Conservation (phyloP, 2,888 invertebrate genomes). For the Noctua comes region DNA sequence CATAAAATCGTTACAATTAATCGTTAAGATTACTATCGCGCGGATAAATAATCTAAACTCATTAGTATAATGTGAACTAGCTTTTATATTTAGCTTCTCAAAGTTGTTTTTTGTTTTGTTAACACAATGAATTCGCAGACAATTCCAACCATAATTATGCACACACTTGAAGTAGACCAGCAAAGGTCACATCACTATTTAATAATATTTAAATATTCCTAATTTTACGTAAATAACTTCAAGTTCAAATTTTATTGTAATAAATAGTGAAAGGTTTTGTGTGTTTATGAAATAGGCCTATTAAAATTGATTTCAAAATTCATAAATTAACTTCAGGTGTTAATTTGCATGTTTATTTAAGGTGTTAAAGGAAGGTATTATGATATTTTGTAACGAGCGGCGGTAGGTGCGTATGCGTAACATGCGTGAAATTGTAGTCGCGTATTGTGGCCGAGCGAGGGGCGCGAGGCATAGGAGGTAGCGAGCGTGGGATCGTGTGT, state of each 20-base stretch:
- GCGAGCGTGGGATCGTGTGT: not conserved
- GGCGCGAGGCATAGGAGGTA: conserved; percentile 9
- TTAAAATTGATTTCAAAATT: conserved; percentile 51
- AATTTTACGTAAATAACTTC: conserved; percentile 30
- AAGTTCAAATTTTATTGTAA: conserved; percentile 23
- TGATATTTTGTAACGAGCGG: conserved; percentile 55
- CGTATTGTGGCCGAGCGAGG: conserved; percentile 11
- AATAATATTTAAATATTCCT: conserved; percentile 3
- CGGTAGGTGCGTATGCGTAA: conserved; percentile 48
- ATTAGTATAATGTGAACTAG: conserved; percentile 38
- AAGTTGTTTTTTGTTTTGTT: conserved; percentile 28
- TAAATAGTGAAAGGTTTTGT: conserved; percentile 41
- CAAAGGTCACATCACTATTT: conserved; percentile 30
- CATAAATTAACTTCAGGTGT: conserved; percentile 11
- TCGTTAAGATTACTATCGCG: conserved; percentile 52
- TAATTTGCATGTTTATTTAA: conserved; percentile 55
- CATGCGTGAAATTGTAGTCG: conserved; percentile 55
- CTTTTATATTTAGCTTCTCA: conserved; percentile 41
- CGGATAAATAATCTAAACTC: conserved; percentile 38
- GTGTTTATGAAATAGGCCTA: conserved; percentile 31
- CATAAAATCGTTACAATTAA: conserved; percentile 57
- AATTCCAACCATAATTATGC: conserved; percentile 43
- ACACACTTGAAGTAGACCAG: conserved; percentile 23
- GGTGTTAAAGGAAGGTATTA: conserved; percentile 38
- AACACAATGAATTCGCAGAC: conserved; percentile 53